phyloP scores from a whole-genome alignment of 1,140 invertebrate genomes.

The Oppia nitens region DNA sequence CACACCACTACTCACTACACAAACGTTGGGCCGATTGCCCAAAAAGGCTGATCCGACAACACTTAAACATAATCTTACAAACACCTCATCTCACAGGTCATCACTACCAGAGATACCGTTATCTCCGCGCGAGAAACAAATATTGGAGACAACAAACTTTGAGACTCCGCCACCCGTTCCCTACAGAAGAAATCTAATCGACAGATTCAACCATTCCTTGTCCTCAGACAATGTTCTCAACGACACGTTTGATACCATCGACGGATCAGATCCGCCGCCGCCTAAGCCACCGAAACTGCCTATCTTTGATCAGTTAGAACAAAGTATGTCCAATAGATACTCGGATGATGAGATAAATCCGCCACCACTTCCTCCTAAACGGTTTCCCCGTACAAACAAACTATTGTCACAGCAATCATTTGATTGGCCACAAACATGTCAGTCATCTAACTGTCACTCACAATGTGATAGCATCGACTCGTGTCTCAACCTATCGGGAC shows the following conservation, averaged over 20 bases:
- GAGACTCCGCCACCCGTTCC: not conserved
- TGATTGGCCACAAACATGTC: not conserved
- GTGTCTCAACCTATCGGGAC: not conserved
- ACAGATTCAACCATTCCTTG: slow-evolving; percentile 15
- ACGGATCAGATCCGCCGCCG: slow-evolving; percentile 35
- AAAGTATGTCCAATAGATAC: not conserved
- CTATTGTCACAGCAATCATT: not conserved
- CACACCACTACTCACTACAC: not conserved
- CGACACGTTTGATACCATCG: not conserved
- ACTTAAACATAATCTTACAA: not conserved
- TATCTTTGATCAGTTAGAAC: not conserved
- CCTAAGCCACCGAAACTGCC: slow-evolving; percentile 76
- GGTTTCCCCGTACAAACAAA: not conserved
- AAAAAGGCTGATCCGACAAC: not conserved
- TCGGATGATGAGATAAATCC: slow-evolving; percentile 6
- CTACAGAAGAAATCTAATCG: not conserved
- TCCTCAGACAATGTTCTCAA: slow-evolving; percentile 19
- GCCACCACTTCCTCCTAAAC: slow-evolving; percentile 13
- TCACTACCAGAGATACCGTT: slow-evolving; percentile 57
- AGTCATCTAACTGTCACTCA: not conserved
- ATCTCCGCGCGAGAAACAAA: slow-evolving; percentile 30
- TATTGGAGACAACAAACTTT: slow-evolving; percentile 27
- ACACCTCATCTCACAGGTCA: slow-evolving; percentile 34
- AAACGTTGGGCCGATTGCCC: not conserved
- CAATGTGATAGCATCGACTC: not conserved